Conservation (phyloP, 2,888 invertebrate species). For the Nebria salina region DNA sequence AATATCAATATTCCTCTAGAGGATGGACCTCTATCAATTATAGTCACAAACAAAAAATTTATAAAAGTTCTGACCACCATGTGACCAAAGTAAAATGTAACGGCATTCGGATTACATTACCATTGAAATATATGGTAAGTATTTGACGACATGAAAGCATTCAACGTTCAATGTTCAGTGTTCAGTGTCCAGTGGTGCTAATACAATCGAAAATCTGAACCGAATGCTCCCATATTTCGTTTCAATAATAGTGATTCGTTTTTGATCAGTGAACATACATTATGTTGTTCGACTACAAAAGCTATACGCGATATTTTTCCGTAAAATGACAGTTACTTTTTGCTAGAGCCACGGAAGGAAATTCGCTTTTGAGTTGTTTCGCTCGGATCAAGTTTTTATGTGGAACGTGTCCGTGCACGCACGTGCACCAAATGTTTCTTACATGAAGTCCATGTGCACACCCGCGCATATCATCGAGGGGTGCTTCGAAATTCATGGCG, state of each 20-base stretch:
- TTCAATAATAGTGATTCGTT: too few relatives aligned
- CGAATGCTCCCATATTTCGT: too few relatives aligned
- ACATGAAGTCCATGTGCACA: slow-evolving; percentile 29
- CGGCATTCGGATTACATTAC: background rate
- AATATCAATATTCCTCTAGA: too few relatives aligned
- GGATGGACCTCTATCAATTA: too few relatives aligned
- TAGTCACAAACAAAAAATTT: too few relatives aligned
- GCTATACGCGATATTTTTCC: background rate
- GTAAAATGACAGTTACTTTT: slow-evolving; percentile 29
- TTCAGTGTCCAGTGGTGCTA: too few relatives aligned
- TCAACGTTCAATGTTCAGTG: too few relatives aligned
- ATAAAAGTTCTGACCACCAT: background rate
- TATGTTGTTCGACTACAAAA: background rate
- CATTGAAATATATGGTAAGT: background rate
- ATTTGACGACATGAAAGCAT: too few relatives aligned
- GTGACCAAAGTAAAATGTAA: background rate
- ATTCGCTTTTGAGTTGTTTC: slow-evolving; percentile 39
- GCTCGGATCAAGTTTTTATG: slow-evolving; percentile 33
- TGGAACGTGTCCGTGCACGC: slow-evolving; percentile 18
- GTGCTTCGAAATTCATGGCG: slow-evolving; percentile 38
- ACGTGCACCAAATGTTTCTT: slow-evolving; percentile 40
- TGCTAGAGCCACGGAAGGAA: background rate
- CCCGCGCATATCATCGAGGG: slow-evolving; percentile 26
- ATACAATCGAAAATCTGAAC: too few relatives aligned
- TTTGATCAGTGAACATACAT: too few relatives aligned